Conservation (phyloP, 2,888 invertebrate genomes). For the Hydriomena furcata region DNA sequence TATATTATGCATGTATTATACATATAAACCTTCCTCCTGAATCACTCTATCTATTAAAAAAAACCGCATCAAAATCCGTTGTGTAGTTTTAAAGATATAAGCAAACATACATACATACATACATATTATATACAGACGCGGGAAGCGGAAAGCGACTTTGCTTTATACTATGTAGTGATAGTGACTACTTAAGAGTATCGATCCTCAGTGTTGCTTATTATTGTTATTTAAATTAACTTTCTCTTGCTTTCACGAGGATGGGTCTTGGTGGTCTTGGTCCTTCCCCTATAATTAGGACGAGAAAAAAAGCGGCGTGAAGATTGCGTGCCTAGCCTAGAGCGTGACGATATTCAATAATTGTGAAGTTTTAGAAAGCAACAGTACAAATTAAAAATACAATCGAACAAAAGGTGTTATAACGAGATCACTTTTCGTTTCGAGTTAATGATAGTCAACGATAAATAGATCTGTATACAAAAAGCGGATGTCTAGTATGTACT, state of each 20-base stretch:
- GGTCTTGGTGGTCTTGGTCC: slow-evolving; percentile 2
- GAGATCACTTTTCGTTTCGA: slow-evolving; percentile 65
- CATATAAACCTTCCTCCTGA: no score
- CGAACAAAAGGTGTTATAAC: slow-evolving; percentile 47
- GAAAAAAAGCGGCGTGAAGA: slow-evolving; percentile 14
- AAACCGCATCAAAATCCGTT: no score
- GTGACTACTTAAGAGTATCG: no score
- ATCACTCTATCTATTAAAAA: no score
- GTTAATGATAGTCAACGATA: slow-evolving; percentile 58
- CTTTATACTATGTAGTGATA: no score
- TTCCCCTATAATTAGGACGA: slow-evolving; percentile 20
- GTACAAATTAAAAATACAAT: slow-evolving; percentile 52
- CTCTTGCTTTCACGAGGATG: slow-evolving; percentile 1
- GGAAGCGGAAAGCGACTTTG: no score
- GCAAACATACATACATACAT: no score
- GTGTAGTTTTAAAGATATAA: no score
- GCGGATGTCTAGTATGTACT: slow-evolving; percentile 52
- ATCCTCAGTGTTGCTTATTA: no score
- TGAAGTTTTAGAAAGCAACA: slow-evolving; percentile 61
- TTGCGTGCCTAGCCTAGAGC: slow-evolving; percentile 31
- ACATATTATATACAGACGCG: no score
- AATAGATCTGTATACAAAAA: slow-evolving; percentile 57
- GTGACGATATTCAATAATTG: slow-evolving; percentile 32
- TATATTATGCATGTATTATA: no score
- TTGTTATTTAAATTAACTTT: slow-evolving; percentile 8